Percentiles rank a stretch among this genome's conserved stretches.
Evolutionary conservation across 2,797 vertebrate genomes (phyloP).

Genomic region (Ptychadena robeensis): DNA sequence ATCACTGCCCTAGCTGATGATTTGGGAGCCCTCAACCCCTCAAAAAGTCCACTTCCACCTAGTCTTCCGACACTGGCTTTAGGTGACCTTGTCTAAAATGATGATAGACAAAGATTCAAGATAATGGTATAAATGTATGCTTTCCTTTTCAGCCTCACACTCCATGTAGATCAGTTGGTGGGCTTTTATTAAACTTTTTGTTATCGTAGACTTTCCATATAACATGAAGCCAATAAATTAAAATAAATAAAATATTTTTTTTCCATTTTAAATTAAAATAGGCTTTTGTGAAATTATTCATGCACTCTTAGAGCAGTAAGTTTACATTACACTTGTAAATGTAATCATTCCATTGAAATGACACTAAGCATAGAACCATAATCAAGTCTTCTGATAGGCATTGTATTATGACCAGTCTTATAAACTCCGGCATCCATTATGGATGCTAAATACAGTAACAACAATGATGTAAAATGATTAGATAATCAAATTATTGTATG

Average conservation of each 20-base stretch:
- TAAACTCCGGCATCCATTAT: conserved; percentile 32
- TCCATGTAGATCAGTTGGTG: background rate
- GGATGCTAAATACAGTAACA: conserved; percentile 60
- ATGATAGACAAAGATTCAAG: too few relatives aligned
- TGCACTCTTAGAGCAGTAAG: background rate
- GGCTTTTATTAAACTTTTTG: background rate
- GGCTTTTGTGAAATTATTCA: background rate
- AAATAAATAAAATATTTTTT: background rate
- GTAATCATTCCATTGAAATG: conserved; percentile 38
- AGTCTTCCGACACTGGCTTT: too few relatives aligned
- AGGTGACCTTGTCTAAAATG: too few relatives aligned
- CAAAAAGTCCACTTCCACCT: too few relatives aligned
- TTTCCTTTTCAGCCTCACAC: too few relatives aligned
- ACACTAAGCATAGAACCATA: conserved; percentile 24
- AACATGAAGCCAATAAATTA: background rate
- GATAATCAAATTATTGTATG: conserved; percentile 65
- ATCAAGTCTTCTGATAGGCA: conserved; percentile 46
- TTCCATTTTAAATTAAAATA: background rate
- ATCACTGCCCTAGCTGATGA: too few relatives aligned
- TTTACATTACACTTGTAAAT: conserved; percentile 6
- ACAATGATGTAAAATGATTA: conserved; percentile 63
- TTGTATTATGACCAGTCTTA: conserved; percentile 39
- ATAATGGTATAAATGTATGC: too few relatives aligned
- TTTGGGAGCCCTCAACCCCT: too few relatives aligned
- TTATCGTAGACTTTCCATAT: background rate